These are phyloP conservation scores for Trissolcus japonicus DNA, from an alignment of 2,888 invertebrate species.

Conservation along the genomic window DNA sequence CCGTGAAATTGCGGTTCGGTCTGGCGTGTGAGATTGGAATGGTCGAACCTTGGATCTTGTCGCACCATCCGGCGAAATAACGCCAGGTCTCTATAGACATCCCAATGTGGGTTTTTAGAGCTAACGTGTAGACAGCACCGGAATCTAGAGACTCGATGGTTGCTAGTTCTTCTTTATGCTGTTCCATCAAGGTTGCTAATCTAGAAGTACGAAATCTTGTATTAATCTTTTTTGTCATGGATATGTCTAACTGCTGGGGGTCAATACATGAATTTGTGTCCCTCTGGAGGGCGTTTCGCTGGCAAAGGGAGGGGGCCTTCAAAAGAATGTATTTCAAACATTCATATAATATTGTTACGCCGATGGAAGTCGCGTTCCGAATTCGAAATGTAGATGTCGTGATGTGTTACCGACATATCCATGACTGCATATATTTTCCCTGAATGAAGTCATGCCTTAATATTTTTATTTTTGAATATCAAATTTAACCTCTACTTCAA, in stretches of 20 bases:
- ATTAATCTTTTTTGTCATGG: too few relatives aligned
- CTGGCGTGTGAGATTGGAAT: constrained; percentile 95
- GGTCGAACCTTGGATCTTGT: constrained; percentile 94
- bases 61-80: constrained; percentile 98
- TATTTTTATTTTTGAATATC: background rate
- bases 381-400: too few relatives aligned
- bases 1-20: constrained; percentile 91
- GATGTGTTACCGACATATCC: too few relatives aligned
- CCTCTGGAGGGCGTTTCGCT: too few relatives aligned
- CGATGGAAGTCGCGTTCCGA: too few relatives aligned
- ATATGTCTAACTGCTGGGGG: too few relatives aligned
- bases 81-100: constrained; percentile 99
- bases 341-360: too few relatives aligned
- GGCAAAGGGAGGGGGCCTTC: too few relatives aligned
- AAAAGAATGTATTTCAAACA: too few relatives aligned
- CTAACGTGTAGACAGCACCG: constrained; percentile 97
- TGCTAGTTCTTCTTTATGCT: constrained; percentile 95
- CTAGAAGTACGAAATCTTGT: constrained; percentile 74
- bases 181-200: constrained; percentile 95
- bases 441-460: too few relatives aligned
- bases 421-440: too few relatives aligned
- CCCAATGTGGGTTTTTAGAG: constrained; percentile 96
- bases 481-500: background rate
- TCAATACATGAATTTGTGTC: too few relatives aligned
- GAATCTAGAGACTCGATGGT: constrained; percentile 96